Evolutionary conservation across 2,888 invertebrate genomes (phyloP), one percentile per base, ranked within the genome.

Genomic region (Tanytarsus gracilentus): DNA sequence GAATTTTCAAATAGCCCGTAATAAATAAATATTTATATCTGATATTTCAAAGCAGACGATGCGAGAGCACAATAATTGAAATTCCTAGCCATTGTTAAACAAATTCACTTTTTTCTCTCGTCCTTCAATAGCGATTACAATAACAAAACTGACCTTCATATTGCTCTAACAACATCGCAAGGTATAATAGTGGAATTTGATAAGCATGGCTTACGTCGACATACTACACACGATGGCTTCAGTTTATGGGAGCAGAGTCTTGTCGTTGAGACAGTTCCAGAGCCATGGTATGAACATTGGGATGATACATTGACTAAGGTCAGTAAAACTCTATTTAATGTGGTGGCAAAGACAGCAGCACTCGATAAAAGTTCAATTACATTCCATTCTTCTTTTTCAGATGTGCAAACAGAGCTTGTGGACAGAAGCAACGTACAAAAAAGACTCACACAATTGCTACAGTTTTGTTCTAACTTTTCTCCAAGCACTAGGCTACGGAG

Each of bases 101-200:
- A n/a, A 55, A 39, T 55, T 55, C 16, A 51, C 14, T 30, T 51
- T 18, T 29, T n/a, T 53, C 33, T 9, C 21, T 30, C 8, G 25
- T n/a, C 4, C 16, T 49, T 3, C 23, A 49, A 49, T 51, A 90
- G 89, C 72, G 84, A 89, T 73, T 92, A 90, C 72, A 81, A 81
- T 70, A 85, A 87, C 71, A 82, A 84, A 50, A 85, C 85, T 71
- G 88, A 93, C 76, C 80, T 95, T 64, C 94, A 95, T 74, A 91
- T 94, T 71, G 94, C 91, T 61, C 82, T 94, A 64, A 92, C 92
- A 60, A 85, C 88, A 68, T 90, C 91, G 7, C 77, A 77, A 62
- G 87, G 90, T 33, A 78, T 78, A 67, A 85, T 93, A 55, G 84
- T 87, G 62, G 93, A 94, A 75, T 94, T 86, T 71, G 91, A 92